Evolutionary conservation across 2,113 vertebrate species (phyloP).

Genomic region (Apodemus sylvaticus): DNA sequence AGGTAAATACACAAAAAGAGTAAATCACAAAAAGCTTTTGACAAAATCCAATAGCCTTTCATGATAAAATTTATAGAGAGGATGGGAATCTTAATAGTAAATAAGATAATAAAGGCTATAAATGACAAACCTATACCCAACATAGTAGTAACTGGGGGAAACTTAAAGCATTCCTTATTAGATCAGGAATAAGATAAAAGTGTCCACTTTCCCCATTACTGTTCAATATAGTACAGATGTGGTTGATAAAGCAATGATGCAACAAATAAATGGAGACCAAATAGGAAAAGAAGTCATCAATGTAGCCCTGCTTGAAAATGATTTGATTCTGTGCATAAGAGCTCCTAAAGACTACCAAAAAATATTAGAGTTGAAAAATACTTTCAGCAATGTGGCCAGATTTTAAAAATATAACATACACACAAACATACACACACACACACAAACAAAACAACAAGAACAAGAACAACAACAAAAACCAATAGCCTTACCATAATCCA

Average conservation of each 20-base stretch:
- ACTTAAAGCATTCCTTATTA: background rate
- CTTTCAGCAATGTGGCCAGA: background rate
- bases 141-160: background rate
- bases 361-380: background rate
- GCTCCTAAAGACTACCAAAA: background rate
- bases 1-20: background rate
- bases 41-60: background rate
- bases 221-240: background rate
- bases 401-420: too few species aligned
- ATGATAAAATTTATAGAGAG: background rate
- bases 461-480: too few species aligned
- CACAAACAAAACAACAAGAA: too few species aligned
- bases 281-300: background rate
- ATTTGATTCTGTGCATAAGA: background rate
- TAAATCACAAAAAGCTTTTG: background rate
- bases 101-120: background rate
- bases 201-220: background rate
- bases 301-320: background rate
- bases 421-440: too few species aligned
- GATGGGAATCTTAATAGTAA: background rate
- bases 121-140: background rate
- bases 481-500: too few species aligned
- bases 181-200: background rate
- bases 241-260: background rate
- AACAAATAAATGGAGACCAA: background rate